Conservation (phyloP, 2,888 invertebrate species). For the Agonopterix subpropinquella region DNA sequence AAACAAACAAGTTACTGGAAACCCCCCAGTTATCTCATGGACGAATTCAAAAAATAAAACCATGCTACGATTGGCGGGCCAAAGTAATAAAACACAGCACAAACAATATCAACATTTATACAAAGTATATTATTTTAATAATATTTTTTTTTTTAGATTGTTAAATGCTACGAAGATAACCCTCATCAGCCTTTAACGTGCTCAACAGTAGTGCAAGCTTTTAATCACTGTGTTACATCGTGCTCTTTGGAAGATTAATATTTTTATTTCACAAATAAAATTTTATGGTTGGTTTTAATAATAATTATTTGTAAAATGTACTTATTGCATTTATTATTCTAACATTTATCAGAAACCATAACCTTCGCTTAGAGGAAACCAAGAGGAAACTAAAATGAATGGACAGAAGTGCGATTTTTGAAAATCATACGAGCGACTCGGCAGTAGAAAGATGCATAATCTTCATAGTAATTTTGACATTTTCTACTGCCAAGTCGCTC, state of each 20-base stretch:
- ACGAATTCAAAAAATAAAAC: slow-evolving; percentile 48
- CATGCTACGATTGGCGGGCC: slow-evolving; percentile 52
- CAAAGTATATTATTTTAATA: neutral
- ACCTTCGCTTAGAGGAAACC: no score
- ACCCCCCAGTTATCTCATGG: slow-evolving; percentile 37
- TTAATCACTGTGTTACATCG: neutral
- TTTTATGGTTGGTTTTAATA: neutral
- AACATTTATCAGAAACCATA: no score
- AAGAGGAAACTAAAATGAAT: no score
- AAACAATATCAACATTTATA: slow-evolving; percentile 26
- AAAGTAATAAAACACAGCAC: slow-evolving; percentile 48
- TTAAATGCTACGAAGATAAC: slow-evolving; percentile 1
- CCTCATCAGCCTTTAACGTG: neutral
- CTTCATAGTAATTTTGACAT: no score
- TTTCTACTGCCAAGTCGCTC: no score
- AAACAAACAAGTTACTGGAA: slow-evolving; percentile 36
- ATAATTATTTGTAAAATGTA: no score
- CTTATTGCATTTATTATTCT: no score
- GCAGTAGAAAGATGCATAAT: no score
- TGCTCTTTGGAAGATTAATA: neutral
- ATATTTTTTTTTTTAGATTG: neutral
- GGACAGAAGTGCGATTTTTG: no score
- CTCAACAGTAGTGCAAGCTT: neutral
- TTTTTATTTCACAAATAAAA: neutral
- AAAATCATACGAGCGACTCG: no score